Evolutionary conservation across 2,888 invertebrate genomes (phyloP), one percentile per base, ranked within the genome.

Genomic region (Heliothis peltigera): DNA sequence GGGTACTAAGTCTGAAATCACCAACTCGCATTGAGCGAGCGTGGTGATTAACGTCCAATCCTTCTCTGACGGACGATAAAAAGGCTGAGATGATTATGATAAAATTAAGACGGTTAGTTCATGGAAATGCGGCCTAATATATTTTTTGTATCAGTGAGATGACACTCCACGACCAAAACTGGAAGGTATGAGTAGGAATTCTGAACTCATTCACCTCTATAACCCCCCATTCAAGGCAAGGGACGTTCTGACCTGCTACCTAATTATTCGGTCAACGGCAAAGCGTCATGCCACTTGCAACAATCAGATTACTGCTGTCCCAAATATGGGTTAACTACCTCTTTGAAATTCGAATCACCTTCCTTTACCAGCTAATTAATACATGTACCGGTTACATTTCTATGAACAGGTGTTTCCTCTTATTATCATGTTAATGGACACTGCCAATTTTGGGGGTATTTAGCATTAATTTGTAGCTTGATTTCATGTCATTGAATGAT

Each of bases 371-470:
- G 18, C 65, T 42, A 66, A 55, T 49, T 15, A 55, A 44, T 35
- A 49, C 66, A 43, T n/a, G 18, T 43, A 44, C 4, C 32, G 43
- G 18, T 43, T 49, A 46, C 17, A 67, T 46, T 22, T 55, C 64
- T 49, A 49, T 39, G 44, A 57, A 51, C 67, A 65, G 68, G 42
- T 64, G 66, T 64, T 66, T 48, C 21, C 42, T 44, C 18, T 19
- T 28, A 65, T 65, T 65, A 57, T 65, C 32, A 57, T 65, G 68
- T 8, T 39, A 65, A 66, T 66, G 21, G 22, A 25, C 17, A 8
- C 19, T 4, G 44, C 21, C 44, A 64, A 21, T 64, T 51, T 51
- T 28, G 12, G 19, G 17, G n/a, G n/a, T 21, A 46, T 46, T n/a
- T 12, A 15, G 17, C 25, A 25, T 43, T 59, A 22, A 32, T 52